Conservation (phyloP, 1,140 invertebrate species). For the Homarus americanus region DNA sequence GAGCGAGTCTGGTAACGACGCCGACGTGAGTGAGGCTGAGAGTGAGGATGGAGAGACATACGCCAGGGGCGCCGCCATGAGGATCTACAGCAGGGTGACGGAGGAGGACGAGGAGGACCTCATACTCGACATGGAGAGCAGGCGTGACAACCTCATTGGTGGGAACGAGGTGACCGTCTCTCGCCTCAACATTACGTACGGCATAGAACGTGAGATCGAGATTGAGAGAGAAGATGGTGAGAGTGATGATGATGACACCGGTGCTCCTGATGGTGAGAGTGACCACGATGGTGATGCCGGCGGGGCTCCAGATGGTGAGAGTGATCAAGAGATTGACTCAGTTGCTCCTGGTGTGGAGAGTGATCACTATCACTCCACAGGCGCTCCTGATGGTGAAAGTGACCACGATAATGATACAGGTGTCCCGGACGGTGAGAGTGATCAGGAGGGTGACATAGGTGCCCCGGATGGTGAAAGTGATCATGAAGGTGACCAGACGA, state of each 20-base stretch:
- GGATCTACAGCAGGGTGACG: background rate
- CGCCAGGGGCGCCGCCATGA: background rate
- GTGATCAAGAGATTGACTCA: background rate
- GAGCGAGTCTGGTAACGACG: conserved; percentile 57
- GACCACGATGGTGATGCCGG: conserved; percentile 3
- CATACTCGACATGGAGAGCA: background rate
- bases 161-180: conserved; percentile 20
- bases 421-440: background rate
- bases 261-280: conserved; percentile 33
- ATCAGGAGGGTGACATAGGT: background rate
- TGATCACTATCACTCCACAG: background rate
- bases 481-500: background rate
- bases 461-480: conserved; percentile 54
- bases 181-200: conserved; percentile 12
- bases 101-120: conserved; percentile 4
- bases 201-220: conserved; percentile 13
- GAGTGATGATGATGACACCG: conserved; percentile 8
- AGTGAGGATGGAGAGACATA: background rate
- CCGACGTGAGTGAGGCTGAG: conserved; percentile 59
- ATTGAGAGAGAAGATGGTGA: background rate
- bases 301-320: background rate
- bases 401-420: background rate
- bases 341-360: conserved; percentile 25
- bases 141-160: background rate
- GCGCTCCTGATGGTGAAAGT: conserved; percentile 4